phyloP scores from a whole-genome alignment of 2,888 invertebrate genomes.

The Drosophila neoperkinsi region DNA sequence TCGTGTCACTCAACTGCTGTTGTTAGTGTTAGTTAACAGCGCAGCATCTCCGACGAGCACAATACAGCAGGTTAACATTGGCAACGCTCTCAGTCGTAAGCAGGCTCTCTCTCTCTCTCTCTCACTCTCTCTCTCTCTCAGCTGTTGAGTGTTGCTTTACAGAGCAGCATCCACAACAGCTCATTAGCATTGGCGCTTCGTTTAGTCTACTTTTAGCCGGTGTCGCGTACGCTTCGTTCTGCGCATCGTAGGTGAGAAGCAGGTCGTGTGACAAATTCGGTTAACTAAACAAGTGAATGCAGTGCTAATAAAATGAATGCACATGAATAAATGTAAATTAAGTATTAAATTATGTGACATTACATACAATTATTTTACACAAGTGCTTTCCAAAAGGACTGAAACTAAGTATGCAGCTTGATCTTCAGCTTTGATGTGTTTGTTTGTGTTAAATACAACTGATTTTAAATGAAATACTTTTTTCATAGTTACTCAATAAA shows the following conservation, averaged over 20 bases:
- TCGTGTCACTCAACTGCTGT: background rate
- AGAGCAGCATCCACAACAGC: conserved; percentile 54
- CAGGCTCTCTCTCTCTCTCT: conserved; percentile 12
- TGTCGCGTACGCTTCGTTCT: conserved; percentile 59
- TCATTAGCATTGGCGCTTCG: conserved; percentile 40
- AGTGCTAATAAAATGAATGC: conserved; percentile 1
- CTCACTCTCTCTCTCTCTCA: conserved; percentile 5
- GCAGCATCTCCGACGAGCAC: background rate
- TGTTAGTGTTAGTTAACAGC: conserved; percentile 10
- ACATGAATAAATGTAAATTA: background rate
- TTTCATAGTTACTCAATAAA: background rate
- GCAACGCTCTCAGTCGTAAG: background rate
- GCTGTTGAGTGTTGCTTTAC: conserved; percentile 19
- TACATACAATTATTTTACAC: background rate
- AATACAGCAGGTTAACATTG: conserved; percentile 6
- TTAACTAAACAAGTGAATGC: conserved; percentile 34
- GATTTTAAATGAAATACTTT: background rate
- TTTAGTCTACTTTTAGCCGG: conserved; percentile 79
- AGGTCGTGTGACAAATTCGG: conserved; percentile 16
- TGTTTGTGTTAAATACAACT: background rate
- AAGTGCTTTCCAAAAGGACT: background rate
- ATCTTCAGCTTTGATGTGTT: background rate
- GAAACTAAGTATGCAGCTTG: background rate
- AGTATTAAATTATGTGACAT: background rate
- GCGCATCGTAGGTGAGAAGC: conserved; percentile 46